These are phyloP conservation scores for Oscheius myriophilus DNA, from an alignment of 2,888 invertebrate genomes.

Conservation along the genomic window DNA sequence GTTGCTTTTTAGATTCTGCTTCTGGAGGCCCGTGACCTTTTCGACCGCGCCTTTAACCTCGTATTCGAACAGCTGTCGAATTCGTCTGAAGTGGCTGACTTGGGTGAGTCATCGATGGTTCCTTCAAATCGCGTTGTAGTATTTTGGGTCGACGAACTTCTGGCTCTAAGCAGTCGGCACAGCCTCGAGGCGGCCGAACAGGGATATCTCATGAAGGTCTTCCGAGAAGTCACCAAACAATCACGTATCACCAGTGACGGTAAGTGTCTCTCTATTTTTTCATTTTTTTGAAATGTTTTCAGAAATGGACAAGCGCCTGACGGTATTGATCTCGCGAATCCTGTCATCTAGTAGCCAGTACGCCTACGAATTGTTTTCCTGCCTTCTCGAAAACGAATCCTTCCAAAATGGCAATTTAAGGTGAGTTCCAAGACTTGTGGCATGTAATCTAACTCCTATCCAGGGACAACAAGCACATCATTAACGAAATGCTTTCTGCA, in stretches of 20 bases:
- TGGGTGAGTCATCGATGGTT: neutral
- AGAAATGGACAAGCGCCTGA: constrained; percentile 26
- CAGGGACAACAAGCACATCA: neutral
- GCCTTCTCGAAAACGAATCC: constrained; percentile 27
- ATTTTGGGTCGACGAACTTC: constrained; percentile 40
- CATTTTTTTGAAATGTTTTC: neutral
- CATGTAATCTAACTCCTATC: neutral
- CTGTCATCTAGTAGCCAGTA: constrained; percentile 18
- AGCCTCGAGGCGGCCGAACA: constrained; percentile 30
- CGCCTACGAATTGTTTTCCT: constrained; percentile 21
- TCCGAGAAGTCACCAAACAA: constrained; percentile 20
- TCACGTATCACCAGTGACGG: neutral
- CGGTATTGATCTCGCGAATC: constrained; percentile 28
- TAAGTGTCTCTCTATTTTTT: neutral
- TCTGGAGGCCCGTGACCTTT: constrained; percentile 51
- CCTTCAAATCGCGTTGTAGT: constrained; percentile 19
- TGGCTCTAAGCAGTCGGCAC: constrained; percentile 36
- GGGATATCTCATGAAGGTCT: constrained; percentile 48
- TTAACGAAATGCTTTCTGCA: constrained; percentile 23
- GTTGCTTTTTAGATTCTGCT: constrained; percentile 30
- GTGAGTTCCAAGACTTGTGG: constrained; percentile 14
- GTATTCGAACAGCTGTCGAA: constrained; percentile 42
- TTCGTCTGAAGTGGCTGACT: neutral
- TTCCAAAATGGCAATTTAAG: constrained; percentile 17
- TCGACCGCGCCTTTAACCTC: constrained; percentile 56